A percentile compares a stretch with the other conserved stretches of the same genome.
Conservation (phyloP, 2,888 invertebrate species). For the Tachina lurida region DNA sequence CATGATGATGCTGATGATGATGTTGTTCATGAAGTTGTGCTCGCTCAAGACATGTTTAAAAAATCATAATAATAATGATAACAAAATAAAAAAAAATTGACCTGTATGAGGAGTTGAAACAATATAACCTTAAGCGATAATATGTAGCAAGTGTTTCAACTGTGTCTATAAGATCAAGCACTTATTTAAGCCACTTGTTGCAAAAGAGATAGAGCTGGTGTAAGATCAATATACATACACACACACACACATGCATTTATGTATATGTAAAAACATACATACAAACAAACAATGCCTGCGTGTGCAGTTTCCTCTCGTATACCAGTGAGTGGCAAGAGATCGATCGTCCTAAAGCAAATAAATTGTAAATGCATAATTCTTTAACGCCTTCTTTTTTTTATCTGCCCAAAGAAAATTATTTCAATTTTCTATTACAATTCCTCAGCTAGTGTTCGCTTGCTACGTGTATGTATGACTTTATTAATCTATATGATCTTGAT, state of each 20-base stretch:
- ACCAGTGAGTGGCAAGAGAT: conserved; percentile 30
- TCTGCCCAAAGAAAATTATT: conserved; percentile 31
- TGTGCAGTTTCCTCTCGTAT: conserved; percentile 51
- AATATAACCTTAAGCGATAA: conserved; percentile 57
- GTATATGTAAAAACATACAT: no score
- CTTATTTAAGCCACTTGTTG: conserved; percentile 69
- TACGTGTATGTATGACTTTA: conserved; percentile 59
- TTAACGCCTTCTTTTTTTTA: conserved; percentile 75
- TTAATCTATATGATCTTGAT: conserved; percentile 64
- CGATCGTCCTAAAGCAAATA: conserved; percentile 72
- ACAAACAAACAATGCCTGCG: conserved; percentile 32
- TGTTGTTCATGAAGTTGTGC: conserved; percentile 27
- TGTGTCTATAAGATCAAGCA: conserved; percentile 55
- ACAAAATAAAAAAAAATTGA: conserved; percentile 29
- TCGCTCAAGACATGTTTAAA: conserved; percentile 12
- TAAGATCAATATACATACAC: conserved; percentile 12
- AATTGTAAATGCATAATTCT: conserved; percentile 78
- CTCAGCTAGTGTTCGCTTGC: conserved; percentile 1
- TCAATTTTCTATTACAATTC: conserved; percentile 51
- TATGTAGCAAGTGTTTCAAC: conserved; percentile 69
- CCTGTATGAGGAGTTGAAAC: conserved; percentile 65
- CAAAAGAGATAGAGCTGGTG: conserved; percentile 67
- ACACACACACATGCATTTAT: no score
- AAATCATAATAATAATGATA: not conserved
- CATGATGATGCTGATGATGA: conserved; percentile 4